Evolutionary conservation across 2,888 invertebrate species (phyloP), one percentile per base, ranked within the genome.

Genomic region (Dicranocentrus wangi): DNA sequence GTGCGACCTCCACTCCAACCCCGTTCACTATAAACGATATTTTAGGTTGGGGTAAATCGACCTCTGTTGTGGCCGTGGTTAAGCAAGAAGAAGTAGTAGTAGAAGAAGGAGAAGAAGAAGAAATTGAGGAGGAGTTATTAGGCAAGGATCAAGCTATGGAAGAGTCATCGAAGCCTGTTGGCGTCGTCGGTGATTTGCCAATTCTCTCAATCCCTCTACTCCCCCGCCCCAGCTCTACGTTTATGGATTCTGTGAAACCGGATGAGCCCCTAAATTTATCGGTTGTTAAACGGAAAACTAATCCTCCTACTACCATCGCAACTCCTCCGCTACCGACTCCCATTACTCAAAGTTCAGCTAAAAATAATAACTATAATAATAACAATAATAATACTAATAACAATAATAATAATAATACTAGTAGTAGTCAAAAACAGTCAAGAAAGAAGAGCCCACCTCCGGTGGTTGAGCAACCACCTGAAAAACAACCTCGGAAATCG

Each of bases 1-100:
- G 93, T 87, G 93, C 95, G 13, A 94, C 94, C 10, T 93, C 93
- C 87, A 92, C 92, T 73, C 95, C 95, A 0, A 96, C 97, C 1
- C 94, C 96, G 2, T 95, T 96, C 89, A 92, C 93, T 51, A 97
- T 97, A 88, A 93, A 94, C 85, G 94, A 96, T 88, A 97, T 97
- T 85, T 90, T 97, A 87, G 95, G 95, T 23, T 90, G 69, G 82
- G 55, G 63, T 81, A 82, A 86, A 75, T 77, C 82, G 32, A 32
- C 53, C 27, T 53, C 51, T 8, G 42, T 19, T 23, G 55, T 65
- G 19, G 10, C 32, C 5, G 55, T 39, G 28, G 65, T 39, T 19
- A 39, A 70, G 27, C 8, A 66, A 73, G 19, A 23, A 58, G 19
- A 15, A 51, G 39, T 39, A 39, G n/a, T n/a, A n/a, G n/a, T 28